These are phyloP conservation scores for Acanthosepion lycidas DNA, from an alignment of 2,888 invertebrate species.

Conservation along the genomic window DNA sequence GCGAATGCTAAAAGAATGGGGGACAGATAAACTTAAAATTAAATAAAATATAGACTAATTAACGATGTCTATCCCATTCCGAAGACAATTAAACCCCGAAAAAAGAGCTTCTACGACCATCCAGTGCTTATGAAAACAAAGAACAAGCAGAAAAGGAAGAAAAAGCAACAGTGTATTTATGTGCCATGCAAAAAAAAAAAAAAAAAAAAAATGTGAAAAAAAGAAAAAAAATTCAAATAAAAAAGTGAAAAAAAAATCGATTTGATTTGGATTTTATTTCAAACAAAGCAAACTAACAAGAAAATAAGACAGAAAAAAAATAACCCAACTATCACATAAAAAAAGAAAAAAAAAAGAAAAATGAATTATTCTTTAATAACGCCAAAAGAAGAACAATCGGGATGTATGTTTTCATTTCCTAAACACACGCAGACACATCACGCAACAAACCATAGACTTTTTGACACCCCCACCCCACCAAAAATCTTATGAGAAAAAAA, in stretches of 20 bases:
- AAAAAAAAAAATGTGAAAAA: neutral
- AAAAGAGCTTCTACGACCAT: neutral
- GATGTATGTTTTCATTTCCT: too few species aligned
- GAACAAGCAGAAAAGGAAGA: neutral
- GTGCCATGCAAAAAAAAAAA: neutral
- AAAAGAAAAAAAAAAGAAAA: neutral
- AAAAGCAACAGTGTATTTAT: neutral
- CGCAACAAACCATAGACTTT: neutral
- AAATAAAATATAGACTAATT: neutral
- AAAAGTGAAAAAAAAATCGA: neutral
- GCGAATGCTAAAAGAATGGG: neutral
- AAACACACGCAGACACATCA: neutral
- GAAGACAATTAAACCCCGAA: neutral
- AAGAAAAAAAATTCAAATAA: neutral
- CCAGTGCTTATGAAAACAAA: neutral
- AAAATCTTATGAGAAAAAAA: neutral
- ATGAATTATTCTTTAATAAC: too few species aligned
- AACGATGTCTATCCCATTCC: neutral
- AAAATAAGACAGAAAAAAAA: neutral
- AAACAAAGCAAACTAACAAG: neutral
- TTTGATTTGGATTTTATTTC: neutral
- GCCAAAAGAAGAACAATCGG: neutral
- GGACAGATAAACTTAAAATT: neutral
- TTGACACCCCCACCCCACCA: neutral
- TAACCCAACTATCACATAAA: neutral